Evolutionary conservation across 2,797 vertebrate species (phyloP), one percentile per base, ranked within the genome.

Genomic region (Pseudochirops cupreus): DNA sequence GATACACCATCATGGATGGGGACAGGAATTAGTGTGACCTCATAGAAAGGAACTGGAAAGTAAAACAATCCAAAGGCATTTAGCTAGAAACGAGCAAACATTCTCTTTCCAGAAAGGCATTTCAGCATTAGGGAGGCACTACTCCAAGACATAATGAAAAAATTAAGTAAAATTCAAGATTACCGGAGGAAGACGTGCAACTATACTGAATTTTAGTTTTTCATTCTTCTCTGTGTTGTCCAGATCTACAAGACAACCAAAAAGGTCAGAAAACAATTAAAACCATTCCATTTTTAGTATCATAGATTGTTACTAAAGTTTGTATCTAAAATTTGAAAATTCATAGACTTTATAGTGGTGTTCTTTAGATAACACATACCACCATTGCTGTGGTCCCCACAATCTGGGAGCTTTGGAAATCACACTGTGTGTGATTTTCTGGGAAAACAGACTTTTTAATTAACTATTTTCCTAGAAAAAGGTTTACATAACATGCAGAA

Each of bases 171-270:
- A 16, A 94, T 39, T 92, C 29, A 56, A 92, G 93, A 56, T 97
- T 99, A 99, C 99, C 99, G 99, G 98, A 3, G 99, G 99, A 97
- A 99, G 99, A 96, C 99, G 99, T 95, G 98, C 99, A 12, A 99
- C 98, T 95, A 99, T 98, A 98, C 99, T 99, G 98, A 99, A 99
- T 98, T 99, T 99, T 53, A 99, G 98, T 96, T 99, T 99, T 98
- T 99, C 99, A 1, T 99, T 99, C 98, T 98, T 97, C 92, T 99
- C 98, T 21, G 98, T 99, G 98, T 99, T 99, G 95, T 99, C 98
- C 96, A 99, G 97, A 97, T 99, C 99, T 99, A 93, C 0, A 57
- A 98, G 58, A 91, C 92, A 97, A 56, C 53, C 92, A 56, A 59
- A 55, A 91, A 53, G 52, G 82, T 24, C 52, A 89, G 91, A 90